Conservation (phyloP, 2,888 invertebrate genomes). For the Sarcophaga caerulescens region DNA sequence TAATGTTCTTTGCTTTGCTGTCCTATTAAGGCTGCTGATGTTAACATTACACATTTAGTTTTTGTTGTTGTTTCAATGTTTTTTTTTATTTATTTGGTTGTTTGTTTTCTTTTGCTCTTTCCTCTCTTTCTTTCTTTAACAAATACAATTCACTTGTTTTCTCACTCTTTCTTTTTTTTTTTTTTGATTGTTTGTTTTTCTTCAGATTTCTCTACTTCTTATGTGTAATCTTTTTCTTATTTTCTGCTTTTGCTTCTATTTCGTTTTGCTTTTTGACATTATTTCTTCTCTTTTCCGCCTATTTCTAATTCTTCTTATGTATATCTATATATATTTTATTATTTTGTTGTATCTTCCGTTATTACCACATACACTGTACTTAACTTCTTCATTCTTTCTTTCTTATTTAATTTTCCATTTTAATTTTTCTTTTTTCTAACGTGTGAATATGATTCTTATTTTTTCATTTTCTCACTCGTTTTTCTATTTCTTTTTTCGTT, state of each 20-base stretch:
- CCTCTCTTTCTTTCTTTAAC: conserved; percentile 6
- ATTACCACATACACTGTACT: conserved; percentile 69
- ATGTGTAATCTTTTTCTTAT: conserved; percentile 27
- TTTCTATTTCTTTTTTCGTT: conserved; percentile 14
- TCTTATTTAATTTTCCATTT: conserved; percentile 27
- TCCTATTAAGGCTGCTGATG: too few relatives aligned
- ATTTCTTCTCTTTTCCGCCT: conserved; percentile 45
- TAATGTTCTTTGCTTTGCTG: too few relatives aligned
- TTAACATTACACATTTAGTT: not conserved
- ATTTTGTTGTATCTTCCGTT: conserved; percentile 49
- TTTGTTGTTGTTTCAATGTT: conserved; percentile 20
- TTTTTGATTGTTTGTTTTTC: conserved; percentile 20
- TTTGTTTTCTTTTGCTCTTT: conserved; percentile 13
- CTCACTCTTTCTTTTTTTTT: conserved; percentile 26
- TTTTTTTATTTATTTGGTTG: conserved; percentile 28
- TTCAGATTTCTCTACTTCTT: conserved; percentile 7
- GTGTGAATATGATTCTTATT: conserved; percentile 1
- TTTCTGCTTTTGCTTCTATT: conserved; percentile 9
- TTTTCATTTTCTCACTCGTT: conserved; percentile 16
- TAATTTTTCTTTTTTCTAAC: conserved; percentile 1
- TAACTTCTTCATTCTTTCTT: not conserved
- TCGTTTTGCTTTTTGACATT: conserved; percentile 3
- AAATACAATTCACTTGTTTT: conserved; percentile 43
- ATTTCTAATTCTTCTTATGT: conserved; percentile 52
- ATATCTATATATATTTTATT: conserved; percentile 9